Base-by-base conservation (phyloP, 2,797 vertebrate species). In the Podargus strigoides region DNA sequence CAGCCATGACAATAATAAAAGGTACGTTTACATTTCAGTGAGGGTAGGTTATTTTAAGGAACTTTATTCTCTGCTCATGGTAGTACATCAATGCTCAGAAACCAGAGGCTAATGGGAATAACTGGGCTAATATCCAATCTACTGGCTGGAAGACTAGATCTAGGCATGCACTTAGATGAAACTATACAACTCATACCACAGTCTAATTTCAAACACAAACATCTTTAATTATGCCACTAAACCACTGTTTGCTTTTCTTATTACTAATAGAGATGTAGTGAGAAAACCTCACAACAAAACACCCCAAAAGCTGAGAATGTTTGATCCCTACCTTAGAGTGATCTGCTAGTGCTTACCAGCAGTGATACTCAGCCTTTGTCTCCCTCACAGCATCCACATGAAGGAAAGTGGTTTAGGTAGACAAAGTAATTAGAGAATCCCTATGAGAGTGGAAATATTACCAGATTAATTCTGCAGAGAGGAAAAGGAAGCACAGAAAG, bases 31-130 rank as follows among this genome's bases (percentile, higher is more conserved):
- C 69, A 41, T 94, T 94, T 96, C 77, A 82, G 86, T 11, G 10
- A 37, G 53, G 64, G 56, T 39, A 87, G 72, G 39, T 82, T 93
- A 67, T 82, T 90, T 90, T 85, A 74, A 86, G 85, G 74, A 94
- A 79, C 56, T 90, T 93, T 70, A 64, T 90, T 90, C 83, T 70
- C 62, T 82, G 89, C 77, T 85, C 87, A 34, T 52, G 44, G 62
- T 56, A 88, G 89, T 87, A 60, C 67, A 74, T 85, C 72, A 94
- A 12, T 52, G 59, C 67, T 95, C 7, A 2, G 46, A 91, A 91
- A 94, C 41, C 74, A 77, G 87, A 94, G 3, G 14, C 60, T 93
- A 94, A 94, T 96, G 94, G 91, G 83, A 96, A 88, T 93, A 95
- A 95, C 73, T 82, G 87, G 85, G 85, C 91, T 63, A 89, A 77